Conservation (phyloP, 2,113 vertebrate species). For the Amblyornis subalaris region DNA sequence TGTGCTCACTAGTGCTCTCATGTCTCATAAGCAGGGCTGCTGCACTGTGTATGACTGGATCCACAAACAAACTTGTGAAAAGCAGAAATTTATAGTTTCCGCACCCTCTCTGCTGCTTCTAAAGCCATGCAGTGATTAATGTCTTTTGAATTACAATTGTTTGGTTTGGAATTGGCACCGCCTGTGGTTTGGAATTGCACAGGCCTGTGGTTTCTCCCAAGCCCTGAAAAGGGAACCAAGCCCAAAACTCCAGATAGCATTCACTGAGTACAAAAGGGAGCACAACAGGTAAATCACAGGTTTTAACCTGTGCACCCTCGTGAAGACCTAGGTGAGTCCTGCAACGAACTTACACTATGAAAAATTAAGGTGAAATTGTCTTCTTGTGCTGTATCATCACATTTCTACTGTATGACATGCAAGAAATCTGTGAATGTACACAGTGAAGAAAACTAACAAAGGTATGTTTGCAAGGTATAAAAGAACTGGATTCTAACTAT, state of each 20-base stretch:
- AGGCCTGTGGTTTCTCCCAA: not conserved
- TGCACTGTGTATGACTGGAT: not conserved
- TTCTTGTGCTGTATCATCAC: not conserved
- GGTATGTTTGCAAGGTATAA: not conserved
- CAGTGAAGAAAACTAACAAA: not conserved
- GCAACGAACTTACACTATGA: rapidly evolving
- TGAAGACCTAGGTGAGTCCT: not conserved
- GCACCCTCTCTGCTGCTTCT: not conserved
- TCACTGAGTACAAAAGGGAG: not conserved
- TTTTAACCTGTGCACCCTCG: not conserved
- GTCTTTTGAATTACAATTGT: not conserved
- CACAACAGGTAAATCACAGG: not conserved
- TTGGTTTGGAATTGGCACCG: not conserved
- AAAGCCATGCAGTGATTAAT: not conserved
- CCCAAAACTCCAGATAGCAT: not conserved
- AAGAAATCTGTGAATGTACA: not conserved
- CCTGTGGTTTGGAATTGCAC: not conserved
- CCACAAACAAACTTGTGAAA: not conserved
- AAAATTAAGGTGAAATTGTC: not conserved
- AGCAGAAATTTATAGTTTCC: not conserved
- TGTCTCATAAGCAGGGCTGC: not conserved
- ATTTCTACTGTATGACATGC: not conserved
- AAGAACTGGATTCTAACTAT: not conserved
- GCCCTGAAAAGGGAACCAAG: not conserved
- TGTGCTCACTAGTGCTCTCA: not conserved